A percentile compares a stretch with the other conserved stretches of the same genome.
These are phyloP conservation scores for Seira musarum DNA, from an alignment of 2,888 invertebrate species.

Conservation along the genomic window DNA sequence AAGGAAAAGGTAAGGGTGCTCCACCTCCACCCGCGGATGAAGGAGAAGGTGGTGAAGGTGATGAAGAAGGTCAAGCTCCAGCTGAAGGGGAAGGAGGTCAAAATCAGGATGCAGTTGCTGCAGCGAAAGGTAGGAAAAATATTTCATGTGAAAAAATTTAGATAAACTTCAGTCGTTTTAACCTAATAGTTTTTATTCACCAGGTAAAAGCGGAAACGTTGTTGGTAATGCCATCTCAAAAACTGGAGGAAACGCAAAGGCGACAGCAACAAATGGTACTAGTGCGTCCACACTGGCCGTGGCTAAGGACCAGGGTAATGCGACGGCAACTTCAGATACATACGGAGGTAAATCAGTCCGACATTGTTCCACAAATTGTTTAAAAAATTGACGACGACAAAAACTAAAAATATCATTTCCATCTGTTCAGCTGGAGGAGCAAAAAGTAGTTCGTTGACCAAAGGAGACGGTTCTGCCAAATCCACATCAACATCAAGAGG, in stretches of 20 bases:
- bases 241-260: conserved; percentile 27
- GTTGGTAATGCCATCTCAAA: conserved; percentile 31
- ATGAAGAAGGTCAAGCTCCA: not conserved
- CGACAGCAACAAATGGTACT: conserved; percentile 41
- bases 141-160: too few species aligned
- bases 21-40: conserved; percentile 2
- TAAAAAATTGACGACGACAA: too few species aligned
- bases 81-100: not conserved
- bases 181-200: too few species aligned
- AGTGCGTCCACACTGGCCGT: conserved; percentile 20
- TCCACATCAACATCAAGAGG: not conserved
- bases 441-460: not conserved
- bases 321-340: conserved; percentile 10
- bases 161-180: too few species aligned
- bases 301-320: conserved; percentile 29
- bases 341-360: not conserved
- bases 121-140: not conserved
- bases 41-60: not conserved
- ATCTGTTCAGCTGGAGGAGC: not conserved
- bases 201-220: conserved; percentile 6
- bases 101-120: conserved; percentile 14
- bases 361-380: too few species aligned
- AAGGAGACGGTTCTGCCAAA: not conserved
- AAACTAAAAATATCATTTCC: too few species aligned
- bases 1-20: not conserved